These are phyloP conservation scores for Microctenopoma stevenorrisi DNA, from an alignment of 2,797 vertebrate genomes.

Conservation along the genomic window DNA sequence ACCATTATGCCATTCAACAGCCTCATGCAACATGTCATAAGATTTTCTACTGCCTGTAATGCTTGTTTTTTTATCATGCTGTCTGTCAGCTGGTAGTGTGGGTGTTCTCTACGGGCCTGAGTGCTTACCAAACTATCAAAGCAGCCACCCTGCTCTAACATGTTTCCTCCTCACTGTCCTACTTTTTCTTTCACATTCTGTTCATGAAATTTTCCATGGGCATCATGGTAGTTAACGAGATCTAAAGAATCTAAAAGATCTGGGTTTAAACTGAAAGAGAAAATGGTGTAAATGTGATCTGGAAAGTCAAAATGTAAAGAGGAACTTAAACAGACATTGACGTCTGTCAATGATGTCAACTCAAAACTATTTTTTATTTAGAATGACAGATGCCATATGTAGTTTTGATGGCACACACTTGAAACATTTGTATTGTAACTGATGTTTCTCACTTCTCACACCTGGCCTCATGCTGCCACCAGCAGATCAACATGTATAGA, in stretches of 20 bases:
- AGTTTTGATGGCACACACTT: background rate
- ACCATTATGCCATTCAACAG: background rate
- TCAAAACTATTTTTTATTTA: no score
- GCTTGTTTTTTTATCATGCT: conserved; percentile 10
- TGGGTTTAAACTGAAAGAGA: background rate
- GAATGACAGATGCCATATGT: background rate
- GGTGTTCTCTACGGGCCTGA: conserved; percentile 4
- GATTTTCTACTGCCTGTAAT: conserved; percentile 15
- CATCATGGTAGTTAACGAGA: background rate
- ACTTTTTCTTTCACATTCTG: conserved; percentile 31
- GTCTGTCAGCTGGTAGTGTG: conserved; percentile 19
- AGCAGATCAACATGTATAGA: conserved; percentile 24
- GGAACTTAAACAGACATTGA: background rate
- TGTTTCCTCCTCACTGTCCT: conserved; percentile 13
- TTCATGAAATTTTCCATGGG: background rate
- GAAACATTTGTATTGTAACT: background rate
- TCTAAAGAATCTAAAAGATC: conserved; percentile 2
- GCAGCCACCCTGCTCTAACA: conserved; percentile 16
- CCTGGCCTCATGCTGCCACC: conserved; percentile 38
- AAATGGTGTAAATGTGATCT: background rate
- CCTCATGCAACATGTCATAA: conserved; percentile 15
- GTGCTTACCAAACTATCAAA: conserved; percentile 28
- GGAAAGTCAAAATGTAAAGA: background rate
- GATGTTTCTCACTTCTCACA: background rate
- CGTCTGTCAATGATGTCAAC: background rate